Base-by-base conservation (phyloP, 1,140 invertebrate genomes). In the Brachionus calyciflorus region DNA sequence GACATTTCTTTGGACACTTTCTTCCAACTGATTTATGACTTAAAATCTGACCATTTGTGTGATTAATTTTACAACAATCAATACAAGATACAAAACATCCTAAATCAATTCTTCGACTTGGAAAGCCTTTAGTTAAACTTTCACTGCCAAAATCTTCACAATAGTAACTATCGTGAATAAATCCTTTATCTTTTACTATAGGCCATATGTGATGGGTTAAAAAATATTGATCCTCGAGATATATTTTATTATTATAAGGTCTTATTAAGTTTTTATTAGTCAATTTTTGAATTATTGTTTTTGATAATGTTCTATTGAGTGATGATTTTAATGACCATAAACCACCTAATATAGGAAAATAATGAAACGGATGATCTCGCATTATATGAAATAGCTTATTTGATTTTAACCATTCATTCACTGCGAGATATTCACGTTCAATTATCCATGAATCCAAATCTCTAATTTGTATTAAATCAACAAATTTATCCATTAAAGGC, bases 361-460 rank as follows among this genome's bases (percentile, higher is more conserved):
- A 49, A 40, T 73, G 69, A 51, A 51, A 73, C 14, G 69, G 69
- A 73, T 73, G 69, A 51, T 73, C 69, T 40, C 73, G 24, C n/a
- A 76, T 76, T 4, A 24, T 10, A 57, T 76, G 73, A 57, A 60
- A 55, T 17, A 14, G 10, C 19, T 37, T 24, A 14, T 40, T 57
- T 21, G 73, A 76, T 19, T 28, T 33, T 40, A 76, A 30, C 73
- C 73, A 76, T 26, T 41, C 73, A 7, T 28, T 41, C 9, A 41
- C 17, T 14, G 24, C 51, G 26, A 12, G 12, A 30, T 28, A 28
- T 40, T 76, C 73, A n/a, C 73, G 73, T 48, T 57, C 49, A 17
- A 49, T 44, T 0, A 76, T 40, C 33, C 49, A 55, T 10, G 73
- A 55, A 48, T 76, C 73, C 14, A 48, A 40, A 60, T 76, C 73